Conservation (phyloP, 2,113 vertebrate genomes). For the Lagopus muta region DNA sequence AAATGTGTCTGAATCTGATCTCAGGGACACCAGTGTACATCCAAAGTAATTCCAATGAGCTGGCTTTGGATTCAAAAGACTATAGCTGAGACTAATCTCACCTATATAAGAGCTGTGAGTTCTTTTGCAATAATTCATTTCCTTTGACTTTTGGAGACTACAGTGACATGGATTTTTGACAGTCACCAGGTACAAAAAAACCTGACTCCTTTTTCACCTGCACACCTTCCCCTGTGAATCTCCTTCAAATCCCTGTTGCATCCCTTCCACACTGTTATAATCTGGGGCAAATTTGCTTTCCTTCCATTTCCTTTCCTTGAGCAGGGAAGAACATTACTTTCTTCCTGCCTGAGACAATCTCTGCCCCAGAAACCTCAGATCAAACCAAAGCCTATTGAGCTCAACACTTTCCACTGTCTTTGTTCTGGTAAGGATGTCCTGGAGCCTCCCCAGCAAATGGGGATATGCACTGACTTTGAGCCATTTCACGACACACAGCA, state of each 20-base stretch:
- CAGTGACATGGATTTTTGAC: neutral
- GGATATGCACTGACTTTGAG: neutral
- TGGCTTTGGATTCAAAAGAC: neutral
- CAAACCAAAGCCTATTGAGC: neutral
- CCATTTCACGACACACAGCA: neutral
- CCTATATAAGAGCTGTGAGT: neutral
- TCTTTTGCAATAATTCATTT: no score
- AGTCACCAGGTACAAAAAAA: neutral
- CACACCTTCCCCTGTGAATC: neutral
- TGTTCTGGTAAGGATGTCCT: rapidly evolving
- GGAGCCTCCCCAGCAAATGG: rapidly evolving
- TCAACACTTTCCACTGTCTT: neutral
- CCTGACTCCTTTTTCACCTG: neutral
- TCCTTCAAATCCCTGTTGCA: neutral
- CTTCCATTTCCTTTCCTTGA: neutral
- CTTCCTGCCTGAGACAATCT: neutral
- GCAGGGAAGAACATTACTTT: neutral
- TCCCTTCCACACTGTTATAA: neutral
- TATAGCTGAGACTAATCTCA: neutral
- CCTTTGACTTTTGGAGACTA: neutral
- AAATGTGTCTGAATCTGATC: neutral
- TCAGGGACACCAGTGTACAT: neutral
- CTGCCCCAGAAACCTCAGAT: neutral
- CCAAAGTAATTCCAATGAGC: neutral
- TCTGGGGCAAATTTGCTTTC: neutral